phyloP scores from a whole-genome alignment of 1,140 invertebrate species.

The Gonioctena quinquepunctata region DNA sequence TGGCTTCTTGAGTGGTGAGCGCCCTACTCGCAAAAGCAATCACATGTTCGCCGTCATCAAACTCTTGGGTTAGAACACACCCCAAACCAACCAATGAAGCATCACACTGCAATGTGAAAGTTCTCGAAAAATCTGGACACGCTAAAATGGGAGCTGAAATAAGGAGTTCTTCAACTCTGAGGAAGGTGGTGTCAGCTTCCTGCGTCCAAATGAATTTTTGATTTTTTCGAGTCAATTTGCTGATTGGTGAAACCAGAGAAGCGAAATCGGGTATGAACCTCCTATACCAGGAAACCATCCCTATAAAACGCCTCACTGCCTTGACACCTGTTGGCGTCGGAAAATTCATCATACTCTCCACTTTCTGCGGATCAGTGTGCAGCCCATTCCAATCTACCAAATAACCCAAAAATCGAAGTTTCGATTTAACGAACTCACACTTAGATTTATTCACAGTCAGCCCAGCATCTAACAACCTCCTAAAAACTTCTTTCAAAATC shows the following conservation, averaged over 20 bases:
- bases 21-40: conserved; percentile 54
- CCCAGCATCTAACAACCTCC: neutral
- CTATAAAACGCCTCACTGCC: conserved; percentile 43
- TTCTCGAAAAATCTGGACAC: conserved; percentile 19
- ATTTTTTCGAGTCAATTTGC: conserved; percentile 39
- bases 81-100: conserved; percentile 40
- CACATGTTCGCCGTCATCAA: conserved; percentile 35
- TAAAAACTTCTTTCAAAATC: neutral
- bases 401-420: neutral
- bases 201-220: conserved; percentile 19
- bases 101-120: conserved; percentile 29
- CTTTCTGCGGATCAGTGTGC: neutral
- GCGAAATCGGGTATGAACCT: conserved; percentile 53
- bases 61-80: conserved; percentile 40
- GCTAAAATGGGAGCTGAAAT: conserved; percentile 20
- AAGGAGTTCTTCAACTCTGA: conserved; percentile 10
- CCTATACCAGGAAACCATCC: conserved; percentile 51
- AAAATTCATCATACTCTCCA: conserved; percentile 48
- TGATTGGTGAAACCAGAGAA: conserved; percentile 48
- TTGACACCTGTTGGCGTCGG: conserved; percentile 32
- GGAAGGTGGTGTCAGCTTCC: conserved; percentile 7
- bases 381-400: neutral
- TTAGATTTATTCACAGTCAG: neutral
- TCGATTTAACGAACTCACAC: neutral
- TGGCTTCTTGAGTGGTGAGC: conserved; percentile 50